phyloP scores from a whole-genome alignment of 2,888 invertebrate species.

The Eupithecia dodoneata region DNA sequence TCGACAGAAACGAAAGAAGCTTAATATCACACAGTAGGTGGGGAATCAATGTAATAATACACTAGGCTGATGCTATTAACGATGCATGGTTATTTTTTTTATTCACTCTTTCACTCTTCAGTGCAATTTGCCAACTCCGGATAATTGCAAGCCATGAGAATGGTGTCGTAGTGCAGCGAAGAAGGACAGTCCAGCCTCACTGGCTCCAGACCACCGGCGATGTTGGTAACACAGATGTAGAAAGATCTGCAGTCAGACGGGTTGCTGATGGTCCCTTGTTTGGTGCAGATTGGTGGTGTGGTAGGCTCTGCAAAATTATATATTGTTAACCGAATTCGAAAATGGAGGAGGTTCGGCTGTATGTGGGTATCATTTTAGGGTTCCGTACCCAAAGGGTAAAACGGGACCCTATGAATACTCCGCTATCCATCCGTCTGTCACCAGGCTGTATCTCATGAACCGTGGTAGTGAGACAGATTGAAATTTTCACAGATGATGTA shows the following conservation, averaged over 20 bases:
- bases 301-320: conserved; percentile 23
- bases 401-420: too few relatives aligned
- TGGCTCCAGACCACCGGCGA: conserved; percentile 47
- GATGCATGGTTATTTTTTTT: neutral
- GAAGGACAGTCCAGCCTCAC: conserved; percentile 61
- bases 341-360: too few relatives aligned
- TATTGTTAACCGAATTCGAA: too few relatives aligned
- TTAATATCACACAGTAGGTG: neutral
- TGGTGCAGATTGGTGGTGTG: conserved; percentile 54
- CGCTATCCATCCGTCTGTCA: too few relatives aligned
- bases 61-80: neutral
- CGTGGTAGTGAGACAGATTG: too few relatives aligned
- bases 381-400: too few relatives aligned
- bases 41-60: neutral
- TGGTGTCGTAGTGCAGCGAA: conserved; percentile 66
- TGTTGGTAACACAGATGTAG: conserved; percentile 64
- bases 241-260: conserved; percentile 69
- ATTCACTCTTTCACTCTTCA: too few relatives aligned
- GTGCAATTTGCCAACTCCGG: conserved; percentile 48
- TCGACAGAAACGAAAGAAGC: too few relatives aligned
- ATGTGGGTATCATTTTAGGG: too few relatives aligned
- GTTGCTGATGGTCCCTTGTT: conserved; percentile 71
- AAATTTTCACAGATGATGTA: too few relatives aligned
- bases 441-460: too few relatives aligned
- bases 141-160: conserved; percentile 67